A percentile compares a stretch with the other conserved stretches of the same genome.
Conservation (phyloP, 2,797 vertebrate species). For the Hydrocynus forskahlii region DNA sequence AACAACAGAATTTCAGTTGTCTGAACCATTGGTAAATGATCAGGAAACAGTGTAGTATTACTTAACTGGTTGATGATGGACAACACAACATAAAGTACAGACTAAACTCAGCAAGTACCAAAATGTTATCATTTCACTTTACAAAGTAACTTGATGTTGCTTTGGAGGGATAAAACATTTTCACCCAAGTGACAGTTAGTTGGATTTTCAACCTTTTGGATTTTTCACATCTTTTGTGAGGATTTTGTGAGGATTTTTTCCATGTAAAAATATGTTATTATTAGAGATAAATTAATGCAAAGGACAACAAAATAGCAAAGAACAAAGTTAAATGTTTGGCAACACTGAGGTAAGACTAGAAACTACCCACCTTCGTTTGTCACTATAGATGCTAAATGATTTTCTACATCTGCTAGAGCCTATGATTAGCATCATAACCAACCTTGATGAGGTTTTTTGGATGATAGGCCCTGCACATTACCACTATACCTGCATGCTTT, state of each 20-base stretch:
- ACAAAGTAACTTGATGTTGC: neutral
- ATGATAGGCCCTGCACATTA: neutral
- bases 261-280: slow-evolving; percentile 1
- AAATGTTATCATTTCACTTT: neutral
- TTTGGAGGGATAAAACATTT: neutral
- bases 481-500: neutral
- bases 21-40: neutral
- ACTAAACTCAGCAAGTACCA: neutral
- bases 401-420: neutral
- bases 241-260: neutral
- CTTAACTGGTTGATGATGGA: neutral
- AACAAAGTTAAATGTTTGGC: slow-evolving; percentile 8
- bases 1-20: slow-evolving; percentile 3
- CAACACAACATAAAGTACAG: neutral
- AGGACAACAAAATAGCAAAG: neutral
- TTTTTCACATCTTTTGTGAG: neutral
- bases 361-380: neutral
- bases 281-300: slow-evolving; percentile 12
- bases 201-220: neutral
- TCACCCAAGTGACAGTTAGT: neutral
- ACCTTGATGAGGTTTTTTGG: neutral
- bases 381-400: neutral
- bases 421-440: neutral
- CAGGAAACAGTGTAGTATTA: neutral
- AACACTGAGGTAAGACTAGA: slow-evolving; percentile 31